Evolutionary conservation across 2,797 vertebrate species (phyloP).

Genomic region (Cyprinodon diabolis): DNA sequence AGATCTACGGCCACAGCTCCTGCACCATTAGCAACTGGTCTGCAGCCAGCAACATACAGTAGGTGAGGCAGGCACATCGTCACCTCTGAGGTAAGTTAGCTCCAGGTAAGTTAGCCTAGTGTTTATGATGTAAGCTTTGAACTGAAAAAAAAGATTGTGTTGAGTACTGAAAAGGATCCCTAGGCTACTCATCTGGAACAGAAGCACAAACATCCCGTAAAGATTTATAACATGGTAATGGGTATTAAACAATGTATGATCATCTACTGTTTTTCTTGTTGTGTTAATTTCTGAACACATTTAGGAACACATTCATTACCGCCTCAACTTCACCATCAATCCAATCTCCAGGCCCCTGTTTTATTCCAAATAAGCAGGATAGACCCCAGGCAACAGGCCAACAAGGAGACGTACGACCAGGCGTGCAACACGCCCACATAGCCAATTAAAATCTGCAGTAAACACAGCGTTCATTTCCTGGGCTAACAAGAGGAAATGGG

Average conservation of each 20-base stretch:
- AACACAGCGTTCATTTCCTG: not conserved
- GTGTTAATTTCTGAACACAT: not conserved
- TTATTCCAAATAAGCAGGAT: not conserved
- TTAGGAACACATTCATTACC: not conserved
- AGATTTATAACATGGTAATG: not conserved
- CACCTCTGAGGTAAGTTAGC: no score
- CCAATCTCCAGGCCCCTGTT: not conserved
- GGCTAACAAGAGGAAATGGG: not conserved
- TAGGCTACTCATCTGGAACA: no score
- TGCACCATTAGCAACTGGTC: no score
- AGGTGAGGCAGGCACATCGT: no score
- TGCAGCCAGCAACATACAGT: no score
- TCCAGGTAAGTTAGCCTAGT: no score
- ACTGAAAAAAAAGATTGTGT: no score
- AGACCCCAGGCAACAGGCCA: not conserved
- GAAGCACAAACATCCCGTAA: not conserved
- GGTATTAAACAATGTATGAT: not conserved
- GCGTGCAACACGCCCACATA: not conserved
- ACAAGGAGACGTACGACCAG: not conserved
- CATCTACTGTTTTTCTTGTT: not conserved
- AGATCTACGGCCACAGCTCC: no score
- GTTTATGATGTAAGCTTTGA: no score
- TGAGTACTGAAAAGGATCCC: no score
- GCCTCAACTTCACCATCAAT: not conserved
- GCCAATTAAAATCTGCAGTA: conserved; percentile 8